Evolutionary conservation across 2,797 vertebrate genomes (phyloP), one percentile per base, ranked within the genome.

Genomic region (Sebastes alutus): DNA sequence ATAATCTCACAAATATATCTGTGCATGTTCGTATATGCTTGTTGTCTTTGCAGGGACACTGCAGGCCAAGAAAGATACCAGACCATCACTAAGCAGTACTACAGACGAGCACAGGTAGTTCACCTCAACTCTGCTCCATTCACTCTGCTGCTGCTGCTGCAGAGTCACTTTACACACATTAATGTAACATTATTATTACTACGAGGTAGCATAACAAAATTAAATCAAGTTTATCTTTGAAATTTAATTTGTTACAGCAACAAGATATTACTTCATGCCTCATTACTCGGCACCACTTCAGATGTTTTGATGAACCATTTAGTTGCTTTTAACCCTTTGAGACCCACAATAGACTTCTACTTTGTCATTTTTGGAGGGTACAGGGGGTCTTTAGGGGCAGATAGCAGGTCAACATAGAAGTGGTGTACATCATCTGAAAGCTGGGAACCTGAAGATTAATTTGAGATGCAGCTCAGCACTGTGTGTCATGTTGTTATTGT

Each of bases 11-110:
- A 66, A 46, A 71, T 29, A 6, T 7, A n/a, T 75, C 10, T 65
- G 29, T 60, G 11, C 23, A 2, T 66, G 32, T 56, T 30, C 11
- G 7, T 78, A 14, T 61, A 2, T 67, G 23, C 35, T 54, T 56
- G 14, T 69, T 74, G 35, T 74, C n/a, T 83, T 12, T 86, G 13
- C 93, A 99, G 98, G 98, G 98, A 99, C 91, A 99, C 98, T 1
- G 98, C 98, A 0, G 98, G 98, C 25, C 98, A 99, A 91, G 98
- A 99, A 87, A 92, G 98, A 87, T 99, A 99, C 93, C 98, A 99
- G 94, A 99, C 98, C 87, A 99, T 99, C 94, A 99, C 98, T 38
- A 99, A 99, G 90, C 98, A 99, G 96, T 99, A 99, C 93, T 99
- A 99, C 91, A 96, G 98, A 88, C 94, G 98, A 89, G 98, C 98